phyloP scores from a whole-genome alignment of 2,888 invertebrate genomes.

The Cataglyphis albicans region DNA sequence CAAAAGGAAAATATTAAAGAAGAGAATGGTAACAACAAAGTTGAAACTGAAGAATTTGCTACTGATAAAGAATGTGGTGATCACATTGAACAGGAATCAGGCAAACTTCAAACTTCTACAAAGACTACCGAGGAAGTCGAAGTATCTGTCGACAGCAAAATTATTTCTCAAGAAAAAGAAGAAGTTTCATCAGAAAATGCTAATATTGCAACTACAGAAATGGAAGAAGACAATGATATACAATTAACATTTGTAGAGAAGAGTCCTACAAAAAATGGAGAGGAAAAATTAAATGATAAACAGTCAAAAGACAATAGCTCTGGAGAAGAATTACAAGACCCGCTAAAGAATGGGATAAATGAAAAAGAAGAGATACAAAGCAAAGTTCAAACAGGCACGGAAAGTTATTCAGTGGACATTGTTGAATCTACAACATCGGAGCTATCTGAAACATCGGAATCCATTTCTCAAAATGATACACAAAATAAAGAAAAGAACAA shows the following conservation, averaged over 20 bases:
- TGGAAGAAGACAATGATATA: slow-evolving; percentile 64
- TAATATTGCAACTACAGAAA: slow-evolving; percentile 53
- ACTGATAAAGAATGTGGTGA: slow-evolving; percentile 49
- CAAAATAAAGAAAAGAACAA: slow-evolving; percentile 60
- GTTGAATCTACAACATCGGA: slow-evolving; percentile 82
- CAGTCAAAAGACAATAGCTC: slow-evolving; percentile 11
- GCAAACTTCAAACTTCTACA: slow-evolving; percentile 33
- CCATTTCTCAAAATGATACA: slow-evolving; percentile 61
- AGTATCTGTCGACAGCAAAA: slow-evolving; percentile 33
- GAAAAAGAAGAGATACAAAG: slow-evolving; percentile 71
- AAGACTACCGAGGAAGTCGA: slow-evolving; percentile 31
- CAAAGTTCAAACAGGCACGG: slow-evolving; percentile 68
- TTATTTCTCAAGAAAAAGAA: slow-evolving; percentile 49
- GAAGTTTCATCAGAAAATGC: slow-evolving; percentile 46
- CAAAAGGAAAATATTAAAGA: slow-evolving; percentile 70
- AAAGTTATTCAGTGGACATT: slow-evolving; percentile 75
- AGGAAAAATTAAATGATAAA: slow-evolving; percentile 19
- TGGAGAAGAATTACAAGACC: slow-evolving; percentile 37
- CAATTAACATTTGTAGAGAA: slow-evolving; percentile 65
- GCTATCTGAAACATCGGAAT: slow-evolving; percentile 70
- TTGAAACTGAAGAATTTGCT: slow-evolving; percentile 18
- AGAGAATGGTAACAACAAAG: slow-evolving; percentile 60
- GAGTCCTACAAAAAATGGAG: slow-evolving; percentile 45
- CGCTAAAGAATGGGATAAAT: slow-evolving; percentile 31
- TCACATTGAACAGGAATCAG: slow-evolving; percentile 35